Evolutionary conservation across 2,888 invertebrate genomes (phyloP).

Genomic region (Protula sp.): DNA sequence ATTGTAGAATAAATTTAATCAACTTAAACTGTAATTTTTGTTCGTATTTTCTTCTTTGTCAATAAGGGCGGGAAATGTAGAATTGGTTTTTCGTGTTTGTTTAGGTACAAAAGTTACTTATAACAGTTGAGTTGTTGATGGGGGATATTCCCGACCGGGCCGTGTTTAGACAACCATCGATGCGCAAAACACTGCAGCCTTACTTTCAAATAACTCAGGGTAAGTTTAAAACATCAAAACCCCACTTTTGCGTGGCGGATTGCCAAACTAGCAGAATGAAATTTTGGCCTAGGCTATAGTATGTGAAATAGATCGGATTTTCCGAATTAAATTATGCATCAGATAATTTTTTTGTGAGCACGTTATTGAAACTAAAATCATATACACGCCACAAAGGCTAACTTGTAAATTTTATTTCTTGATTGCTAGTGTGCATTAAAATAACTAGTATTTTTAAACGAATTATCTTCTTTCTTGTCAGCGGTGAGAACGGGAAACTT

Average conservation of each 20-base stretch:
- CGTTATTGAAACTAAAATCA: no score
- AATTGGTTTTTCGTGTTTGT: no score
- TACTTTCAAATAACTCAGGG: constrained; percentile 94
- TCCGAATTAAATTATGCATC: no score
- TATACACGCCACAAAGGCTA: no score
- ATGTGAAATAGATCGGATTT: no score
- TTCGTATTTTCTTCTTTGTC: no score
- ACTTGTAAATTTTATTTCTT: no score
- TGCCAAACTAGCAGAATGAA: no score
- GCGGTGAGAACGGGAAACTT: constrained; percentile 89
- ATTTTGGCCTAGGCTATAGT: no score
- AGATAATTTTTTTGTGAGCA: no score
- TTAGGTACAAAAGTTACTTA: constrained; percentile 76
- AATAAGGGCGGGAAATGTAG: no score
- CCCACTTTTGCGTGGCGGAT: no score
- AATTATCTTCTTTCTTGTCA: constrained; percentile 32
- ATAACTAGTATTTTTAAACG: background rate
- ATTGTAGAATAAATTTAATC: background rate
- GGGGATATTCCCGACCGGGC: constrained; percentile 97
- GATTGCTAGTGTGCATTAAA: background rate
- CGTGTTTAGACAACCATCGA: constrained; percentile 79
- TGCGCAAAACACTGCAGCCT: constrained; percentile 82
- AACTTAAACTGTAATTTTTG: background rate
- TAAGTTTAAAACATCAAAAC: constrained; percentile 21
- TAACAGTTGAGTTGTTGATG: constrained; percentile 87